A percentile compares a stretch with the other conserved stretches of the same genome.
These are phyloP conservation scores for Chrysolina haemoptera DNA, from an alignment of 2,888 invertebrate species.

Conservation along the genomic window DNA sequence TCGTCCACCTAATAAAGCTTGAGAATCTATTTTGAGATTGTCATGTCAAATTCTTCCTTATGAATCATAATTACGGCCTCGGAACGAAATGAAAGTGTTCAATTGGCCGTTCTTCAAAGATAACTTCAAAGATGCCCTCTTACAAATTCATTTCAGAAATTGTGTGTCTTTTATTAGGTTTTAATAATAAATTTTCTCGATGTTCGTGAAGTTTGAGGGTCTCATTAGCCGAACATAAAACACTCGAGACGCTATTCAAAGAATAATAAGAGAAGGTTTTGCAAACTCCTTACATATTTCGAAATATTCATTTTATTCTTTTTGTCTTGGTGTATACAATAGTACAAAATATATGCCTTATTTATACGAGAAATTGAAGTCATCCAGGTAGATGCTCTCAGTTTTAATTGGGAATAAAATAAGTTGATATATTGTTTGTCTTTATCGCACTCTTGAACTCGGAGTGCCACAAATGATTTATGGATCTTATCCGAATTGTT, in stretches of 20 bases:
- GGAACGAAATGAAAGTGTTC: background rate
- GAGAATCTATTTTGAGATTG: too few relatives aligned
- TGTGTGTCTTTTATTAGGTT: slow-evolving; percentile 40
- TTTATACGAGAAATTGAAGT: slow-evolving; percentile 20
- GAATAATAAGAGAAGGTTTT: slow-evolving; percentile 50
- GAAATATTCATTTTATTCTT: slow-evolving; percentile 45
- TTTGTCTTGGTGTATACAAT: slow-evolving; percentile 41
- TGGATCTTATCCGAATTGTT: too few relatives aligned
- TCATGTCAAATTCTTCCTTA: background rate
- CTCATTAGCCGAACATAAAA: slow-evolving; percentile 53
- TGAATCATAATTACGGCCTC: background rate
- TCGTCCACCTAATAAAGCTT: too few relatives aligned
- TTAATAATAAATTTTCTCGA: slow-evolving; percentile 45
- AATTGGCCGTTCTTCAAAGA: background rate
- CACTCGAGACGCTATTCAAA: slow-evolving; percentile 51
- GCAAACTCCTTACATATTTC: slow-evolving; percentile 40
- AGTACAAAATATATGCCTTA: too few relatives aligned
- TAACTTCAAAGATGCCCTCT: background rate
- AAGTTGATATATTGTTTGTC: too few relatives aligned
- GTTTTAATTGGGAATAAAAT: background rate
- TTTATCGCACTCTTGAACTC: too few relatives aligned
- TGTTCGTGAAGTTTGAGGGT: slow-evolving; percentile 48
- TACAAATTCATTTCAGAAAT: slow-evolving; percentile 30
- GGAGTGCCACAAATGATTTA: too few relatives aligned
- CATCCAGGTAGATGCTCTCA: slow-evolving; percentile 29